Percentiles rank a stretch among this genome's conserved stretches.
Conservation (phyloP, 2,888 invertebrate genomes). For the Pyrrhosoma nymphula region DNA sequence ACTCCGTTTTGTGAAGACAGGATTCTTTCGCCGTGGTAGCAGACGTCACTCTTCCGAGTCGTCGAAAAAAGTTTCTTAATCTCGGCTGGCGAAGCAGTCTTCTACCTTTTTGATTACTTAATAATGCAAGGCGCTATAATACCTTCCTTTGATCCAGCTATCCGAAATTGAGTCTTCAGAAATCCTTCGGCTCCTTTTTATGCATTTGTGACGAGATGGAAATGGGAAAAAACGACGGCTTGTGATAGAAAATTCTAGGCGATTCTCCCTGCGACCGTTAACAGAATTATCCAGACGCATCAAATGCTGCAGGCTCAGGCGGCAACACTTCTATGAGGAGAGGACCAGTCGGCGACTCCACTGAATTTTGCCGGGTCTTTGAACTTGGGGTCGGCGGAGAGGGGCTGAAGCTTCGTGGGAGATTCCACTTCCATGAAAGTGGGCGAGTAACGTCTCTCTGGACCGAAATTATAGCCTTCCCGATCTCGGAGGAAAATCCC, state of each 20-base stretch:
- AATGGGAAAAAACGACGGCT: not conserved
- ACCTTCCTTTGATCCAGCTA: not conserved
- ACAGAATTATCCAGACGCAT: not conserved
- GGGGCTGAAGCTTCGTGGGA: not conserved
- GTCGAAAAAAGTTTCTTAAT: not conserved
- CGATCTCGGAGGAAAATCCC: not conserved
- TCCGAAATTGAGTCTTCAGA: not conserved
- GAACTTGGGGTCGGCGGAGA: not conserved
- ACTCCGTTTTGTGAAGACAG: not conserved
- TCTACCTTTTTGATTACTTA: not conserved
- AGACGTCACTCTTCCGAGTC: conserved; percentile 5
- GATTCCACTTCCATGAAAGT: not conserved
- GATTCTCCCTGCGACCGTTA: not conserved
- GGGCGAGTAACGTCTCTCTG: not conserved
- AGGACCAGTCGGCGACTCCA: not conserved
- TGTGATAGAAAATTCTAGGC: conserved; percentile 2
- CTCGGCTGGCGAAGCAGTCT: not conserved
- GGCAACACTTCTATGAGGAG: not conserved
- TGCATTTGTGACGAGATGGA: not conserved
- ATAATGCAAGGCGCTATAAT: not conserved
- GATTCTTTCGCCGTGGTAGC: not conserved
- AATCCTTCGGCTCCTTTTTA: not conserved
- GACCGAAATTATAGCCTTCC: not conserved
- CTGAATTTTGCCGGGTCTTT: conserved; percentile 7
- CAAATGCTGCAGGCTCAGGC: not conserved